Evolutionary conservation across 1,140 invertebrate genomes (phyloP), one percentile per base, ranked within the genome.

Genomic region (Neomicropteryx cornuta): DNA sequence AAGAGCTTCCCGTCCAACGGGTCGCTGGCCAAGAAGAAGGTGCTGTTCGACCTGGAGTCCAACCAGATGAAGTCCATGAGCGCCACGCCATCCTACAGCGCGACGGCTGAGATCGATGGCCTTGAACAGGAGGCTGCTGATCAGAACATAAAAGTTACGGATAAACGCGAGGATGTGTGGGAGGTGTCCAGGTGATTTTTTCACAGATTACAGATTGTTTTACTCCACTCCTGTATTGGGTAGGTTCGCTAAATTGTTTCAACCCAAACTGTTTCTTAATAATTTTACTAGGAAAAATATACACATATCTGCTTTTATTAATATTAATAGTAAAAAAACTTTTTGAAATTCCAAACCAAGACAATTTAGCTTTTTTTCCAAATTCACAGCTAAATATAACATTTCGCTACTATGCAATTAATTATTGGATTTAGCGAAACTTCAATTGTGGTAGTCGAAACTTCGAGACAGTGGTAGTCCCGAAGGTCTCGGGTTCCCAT

Each of bases 1-100:
- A 77, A 76, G 60, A 65, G 62, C 43, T 58, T 62, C 11, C 58
- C 56, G 24, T 72, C 71, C 3, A 59, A 55, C 5, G 61, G 62
- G 20, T 69, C 57, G 19, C 52, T 71, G 17, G 58, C 66, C 18
- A 77, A 76, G 34, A 77, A 77, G 43, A 76, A 71, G 57, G 73
- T 77, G 2, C 45, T 72, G 23, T 77, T 77, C 45, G 68, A 75
- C 53, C 59, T 77, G 47, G 63, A 72, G 38, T 61, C 66, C 14
- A 69, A 66, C 49, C 58, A 68, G 53, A 67, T 65, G 50, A 66
- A 62, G 36, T 67, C 60, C 21, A 41, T 66, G 11, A 68, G 62
- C 41, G 61, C 57, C 33, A 60, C 62, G 11, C 60, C 61, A 14
- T 60, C 66, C 16, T 53, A 58, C 33, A 62, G 58, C 43, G 47